Evolutionary conservation across 92 coral and sea anemone genomes (phyloP), one percentile per base, ranked within the genome.

Genomic region (Desmophyllum pertusum): DNA sequence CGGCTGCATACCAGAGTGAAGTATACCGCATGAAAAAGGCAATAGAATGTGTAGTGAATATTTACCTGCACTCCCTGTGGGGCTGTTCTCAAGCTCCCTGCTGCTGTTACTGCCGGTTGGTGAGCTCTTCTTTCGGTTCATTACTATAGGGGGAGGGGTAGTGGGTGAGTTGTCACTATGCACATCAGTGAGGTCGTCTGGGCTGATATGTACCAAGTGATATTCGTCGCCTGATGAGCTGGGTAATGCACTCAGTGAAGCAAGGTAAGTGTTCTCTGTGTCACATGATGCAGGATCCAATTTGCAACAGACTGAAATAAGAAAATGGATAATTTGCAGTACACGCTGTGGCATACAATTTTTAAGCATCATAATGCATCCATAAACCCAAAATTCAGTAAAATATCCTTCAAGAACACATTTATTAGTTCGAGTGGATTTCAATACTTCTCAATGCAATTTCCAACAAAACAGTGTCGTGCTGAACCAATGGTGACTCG

Each of bases 121-220:
- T 1, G 87, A 84, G 87, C 81, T 63, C 59, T 67, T 84, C 67
- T 84, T 84, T 76, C 87, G 65, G 33, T 71, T 75, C 51, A 84
- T 63, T 25, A 63, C 65, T 42, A 77, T 76, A 35, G 81, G 87
- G 61, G 87, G 74, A 42, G 81, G 65, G 82, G 81, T 72, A 30
- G 70, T 10, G 36, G 70, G 21, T 33, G 86, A 82, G 59, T 27
- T 21, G 35, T n/a, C 71, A 18, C 46, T 62, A 37, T 25, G 33
- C 2, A 43, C 33, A 43, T 72, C 39, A 72, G 77, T 30, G 61
- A 55, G 70, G 36, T 82, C 86, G 15, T 82, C 86, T 40, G 78
- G 33, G 29, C 79, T 73, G n/a, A 72, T 71, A 36, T 82, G 86
- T 14, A 82, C 79, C 70, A 82, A 57, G 61, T 73, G 86, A 82